These are phyloP conservation scores for Atractosteus spatula DNA, from an alignment of 2,113 vertebrate genomes.

Conservation along the genomic window DNA sequence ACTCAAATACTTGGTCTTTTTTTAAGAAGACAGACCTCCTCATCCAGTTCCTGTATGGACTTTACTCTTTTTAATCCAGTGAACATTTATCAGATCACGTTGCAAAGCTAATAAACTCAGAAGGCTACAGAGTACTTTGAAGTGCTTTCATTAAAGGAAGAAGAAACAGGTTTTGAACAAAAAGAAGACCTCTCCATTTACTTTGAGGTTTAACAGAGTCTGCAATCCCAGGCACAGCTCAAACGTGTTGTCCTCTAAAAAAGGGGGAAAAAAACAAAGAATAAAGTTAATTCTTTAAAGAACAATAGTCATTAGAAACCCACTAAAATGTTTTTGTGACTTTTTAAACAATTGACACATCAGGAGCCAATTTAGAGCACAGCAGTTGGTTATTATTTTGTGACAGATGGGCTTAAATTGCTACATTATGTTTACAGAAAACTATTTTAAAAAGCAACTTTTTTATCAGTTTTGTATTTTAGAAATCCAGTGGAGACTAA, in stretches of 20 bases:
- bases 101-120: too few relatives aligned
- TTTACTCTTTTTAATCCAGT: too few relatives aligned
- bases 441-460: too few relatives aligned
- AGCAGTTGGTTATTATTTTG: background rate
- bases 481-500: too few relatives aligned
- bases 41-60: too few relatives aligned
- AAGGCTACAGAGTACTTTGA: background rate
- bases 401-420: background rate
- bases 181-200: conserved; percentile 48
- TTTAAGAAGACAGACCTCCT: too few relatives aligned
- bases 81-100: too few relatives aligned
- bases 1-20: too few relatives aligned
- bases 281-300: background rate
- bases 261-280: conserved; percentile 11
- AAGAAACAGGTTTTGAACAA: background rate
- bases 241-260: conserved; percentile 75
- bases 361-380: background rate
- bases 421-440: background rate
- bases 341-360: background rate
- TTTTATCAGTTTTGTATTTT: too few relatives aligned
- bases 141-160: background rate
- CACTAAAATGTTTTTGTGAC: background rate
- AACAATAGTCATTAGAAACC: too few relatives aligned
- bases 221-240: conserved; percentile 86
- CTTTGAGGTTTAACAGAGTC: conserved; percentile 84